Conservation (phyloP, 2,113 vertebrate genomes). For the Pelusios castaneus region DNA sequence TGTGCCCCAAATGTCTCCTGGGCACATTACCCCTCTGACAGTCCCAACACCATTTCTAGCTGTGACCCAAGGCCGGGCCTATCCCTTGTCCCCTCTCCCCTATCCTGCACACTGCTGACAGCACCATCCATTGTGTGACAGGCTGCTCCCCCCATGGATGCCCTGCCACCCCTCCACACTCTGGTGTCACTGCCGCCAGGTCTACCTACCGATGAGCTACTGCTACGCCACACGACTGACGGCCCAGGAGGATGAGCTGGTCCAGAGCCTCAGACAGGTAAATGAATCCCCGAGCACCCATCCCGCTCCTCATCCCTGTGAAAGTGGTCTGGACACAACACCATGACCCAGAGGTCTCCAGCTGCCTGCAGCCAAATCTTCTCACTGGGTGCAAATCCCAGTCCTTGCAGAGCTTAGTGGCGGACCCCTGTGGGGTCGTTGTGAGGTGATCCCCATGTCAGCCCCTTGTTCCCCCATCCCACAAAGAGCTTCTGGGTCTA, state of each 20-base stretch:
- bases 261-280: constrained; percentile 92
- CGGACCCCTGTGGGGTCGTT: too few species aligned
- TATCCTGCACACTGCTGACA: background rate
- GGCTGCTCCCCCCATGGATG: constrained; percentile 91
- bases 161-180: constrained; percentile 91
- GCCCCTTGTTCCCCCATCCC: too few species aligned
- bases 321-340: background rate
- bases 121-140: constrained; percentile 47
- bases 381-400: background rate
- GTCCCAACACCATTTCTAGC: background rate
- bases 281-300: background rate
- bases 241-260: constrained; percentile 84
- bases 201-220: constrained; percentile 97
- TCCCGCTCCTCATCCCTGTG: too few species aligned
- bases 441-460: background rate
- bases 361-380: background rate
- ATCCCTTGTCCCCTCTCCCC: rapidly evolving
- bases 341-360: rapidly evolving
- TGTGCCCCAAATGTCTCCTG: background rate
- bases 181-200: constrained; percentile 98
- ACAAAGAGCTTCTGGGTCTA: background rate
- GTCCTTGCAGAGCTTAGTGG: background rate
- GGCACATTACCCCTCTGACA: background rate
- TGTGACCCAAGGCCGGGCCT: rapidly evolving
- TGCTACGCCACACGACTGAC: constrained; percentile 87